These are phyloP conservation scores for Falco berigora DNA, from an alignment of 2,797 vertebrate genomes.

Conservation along the genomic window DNA sequence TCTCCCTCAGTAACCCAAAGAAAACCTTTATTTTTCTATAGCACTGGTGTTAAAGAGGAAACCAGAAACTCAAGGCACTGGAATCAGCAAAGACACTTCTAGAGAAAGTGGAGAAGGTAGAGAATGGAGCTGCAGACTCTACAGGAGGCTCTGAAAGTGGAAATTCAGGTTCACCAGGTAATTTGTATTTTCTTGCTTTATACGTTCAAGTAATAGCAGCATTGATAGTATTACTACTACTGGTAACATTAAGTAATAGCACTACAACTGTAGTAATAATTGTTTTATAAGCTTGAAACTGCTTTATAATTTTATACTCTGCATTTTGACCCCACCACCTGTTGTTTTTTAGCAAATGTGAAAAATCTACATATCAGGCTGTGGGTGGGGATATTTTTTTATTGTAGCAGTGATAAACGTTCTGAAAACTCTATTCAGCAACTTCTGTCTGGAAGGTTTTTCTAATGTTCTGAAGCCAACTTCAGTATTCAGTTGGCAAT, in stretches of 20 bases:
- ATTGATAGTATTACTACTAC: not conserved
- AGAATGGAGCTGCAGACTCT: slow-evolving; percentile 99
- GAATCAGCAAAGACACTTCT: slow-evolving; percentile 68
- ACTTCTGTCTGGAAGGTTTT: not conserved
- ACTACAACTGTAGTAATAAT: not conserved
- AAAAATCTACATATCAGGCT: not conserved
- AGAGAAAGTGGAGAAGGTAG: slow-evolving; percentile 86
- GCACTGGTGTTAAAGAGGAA: slow-evolving; percentile 68
- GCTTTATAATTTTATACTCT: not conserved
- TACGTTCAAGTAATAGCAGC: not conserved
- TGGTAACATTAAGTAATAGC: not conserved
- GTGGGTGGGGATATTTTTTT: not conserved
- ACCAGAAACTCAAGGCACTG: slow-evolving; percentile 67
- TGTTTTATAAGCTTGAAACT: not conserved
- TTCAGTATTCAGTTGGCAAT: not conserved
- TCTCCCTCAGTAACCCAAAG: not conserved
- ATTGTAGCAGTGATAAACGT: not conserved
- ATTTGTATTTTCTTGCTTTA: not conserved
- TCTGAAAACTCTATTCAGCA: not conserved
- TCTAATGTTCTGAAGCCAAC: not conserved
- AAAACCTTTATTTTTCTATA: slow-evolving; percentile 50
- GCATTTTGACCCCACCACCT: slow-evolving; percentile 33
- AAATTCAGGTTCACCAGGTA: slow-evolving; percentile 99
- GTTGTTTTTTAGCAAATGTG: slow-evolving; percentile 23
- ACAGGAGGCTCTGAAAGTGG: slow-evolving; percentile 99